Evolutionary conservation across 2,113 vertebrate species (phyloP).

Genomic region (Mohoua ochrocephala): DNA sequence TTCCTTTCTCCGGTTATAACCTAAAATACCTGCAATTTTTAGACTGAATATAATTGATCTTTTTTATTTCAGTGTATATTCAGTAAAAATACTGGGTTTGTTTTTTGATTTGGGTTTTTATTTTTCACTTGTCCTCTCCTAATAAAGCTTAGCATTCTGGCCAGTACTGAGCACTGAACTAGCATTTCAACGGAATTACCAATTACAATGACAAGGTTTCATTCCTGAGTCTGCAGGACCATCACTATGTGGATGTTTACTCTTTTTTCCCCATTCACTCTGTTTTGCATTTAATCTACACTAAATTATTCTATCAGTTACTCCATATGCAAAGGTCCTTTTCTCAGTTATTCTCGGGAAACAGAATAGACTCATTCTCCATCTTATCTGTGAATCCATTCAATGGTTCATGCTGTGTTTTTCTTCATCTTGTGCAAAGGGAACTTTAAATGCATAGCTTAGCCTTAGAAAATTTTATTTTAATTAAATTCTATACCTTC

Average conservation of each 20-base stretch:
- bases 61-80: neutral
- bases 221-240: neutral
- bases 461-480: neutral
- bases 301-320: neutral
- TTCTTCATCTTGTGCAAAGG: neutral
- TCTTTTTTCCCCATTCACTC: neutral
- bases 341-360: neutral
- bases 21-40: neutral
- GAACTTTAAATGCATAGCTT: neutral
- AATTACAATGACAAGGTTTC: neutral
- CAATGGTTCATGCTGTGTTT: neutral
- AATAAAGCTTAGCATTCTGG: neutral
- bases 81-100: neutral
- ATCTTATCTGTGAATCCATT: neutral
- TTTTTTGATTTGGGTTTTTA: neutral
- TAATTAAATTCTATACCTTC: neutral
- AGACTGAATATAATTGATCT: no score
- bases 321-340: neutral
- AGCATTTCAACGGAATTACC: neutral
- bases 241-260: neutral
- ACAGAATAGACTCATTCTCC: accelerated
- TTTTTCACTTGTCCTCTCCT: neutral
- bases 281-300: neutral
- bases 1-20: neutral
- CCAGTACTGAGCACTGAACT: neutral